phyloP scores from a whole-genome alignment of 2,888 invertebrate species.

The Cephus runcator region DNA sequence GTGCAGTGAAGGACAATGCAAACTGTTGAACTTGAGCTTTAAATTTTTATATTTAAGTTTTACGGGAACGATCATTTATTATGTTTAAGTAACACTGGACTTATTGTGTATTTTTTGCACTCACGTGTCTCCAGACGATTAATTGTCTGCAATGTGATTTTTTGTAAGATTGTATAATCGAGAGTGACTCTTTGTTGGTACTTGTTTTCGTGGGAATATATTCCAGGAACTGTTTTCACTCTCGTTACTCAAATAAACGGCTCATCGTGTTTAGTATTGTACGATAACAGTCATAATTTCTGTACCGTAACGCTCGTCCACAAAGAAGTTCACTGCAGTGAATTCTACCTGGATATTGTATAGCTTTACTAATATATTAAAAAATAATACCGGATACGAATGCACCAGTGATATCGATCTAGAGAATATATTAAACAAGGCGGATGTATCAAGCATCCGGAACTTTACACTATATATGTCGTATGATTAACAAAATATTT shows the following conservation, averaged over 20 bases:
- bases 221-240: not conserved
- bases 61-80: not conserved
- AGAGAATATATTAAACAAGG: not conserved
- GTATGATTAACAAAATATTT: too few species aligned
- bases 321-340: not conserved
- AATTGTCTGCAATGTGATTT: not conserved
- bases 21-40: not conserved
- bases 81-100: not conserved
- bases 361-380: not conserved
- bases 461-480: not conserved
- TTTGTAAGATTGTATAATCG: not conserved
- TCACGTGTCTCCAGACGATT: not conserved
- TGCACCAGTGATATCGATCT: not conserved
- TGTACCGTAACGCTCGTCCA: not conserved
- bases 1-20: not conserved
- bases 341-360: not conserved
- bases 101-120: not conserved
- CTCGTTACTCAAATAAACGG: not conserved
- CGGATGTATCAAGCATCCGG: not conserved
- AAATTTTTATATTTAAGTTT: not conserved
- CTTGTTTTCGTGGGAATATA: not conserved
- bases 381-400: not conserved
- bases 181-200: not conserved
- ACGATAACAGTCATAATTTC: not conserved
- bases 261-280: not conserved